A percentile compares a stretch with the other conserved stretches of the same genome.
Evolutionary conservation across 2,888 invertebrate species (phyloP).

Genomic region (Parascotia fuliginaria): DNA sequence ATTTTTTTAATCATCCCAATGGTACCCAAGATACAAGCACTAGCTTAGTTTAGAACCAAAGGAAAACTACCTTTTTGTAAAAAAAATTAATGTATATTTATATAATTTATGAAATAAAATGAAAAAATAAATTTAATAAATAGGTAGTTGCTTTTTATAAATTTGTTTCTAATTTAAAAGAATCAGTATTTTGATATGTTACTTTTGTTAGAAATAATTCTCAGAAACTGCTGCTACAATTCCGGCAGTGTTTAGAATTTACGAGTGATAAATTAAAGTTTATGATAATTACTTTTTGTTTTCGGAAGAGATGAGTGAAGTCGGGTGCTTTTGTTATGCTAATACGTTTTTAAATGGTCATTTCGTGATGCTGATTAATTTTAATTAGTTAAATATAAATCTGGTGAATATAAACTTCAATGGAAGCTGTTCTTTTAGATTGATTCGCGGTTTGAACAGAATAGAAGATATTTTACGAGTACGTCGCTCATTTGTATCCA

Average conservation of each 20-base stretch:
- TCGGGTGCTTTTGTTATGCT: slow-evolving; percentile 15
- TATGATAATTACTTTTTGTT: slow-evolving; percentile 14
- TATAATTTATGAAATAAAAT: too few species aligned
- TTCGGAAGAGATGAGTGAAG: slow-evolving; percentile 13
- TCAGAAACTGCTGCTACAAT: slow-evolving; percentile 23
- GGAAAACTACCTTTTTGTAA: too few species aligned
- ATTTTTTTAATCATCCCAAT: too few species aligned
- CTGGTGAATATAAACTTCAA: slow-evolving; percentile 5
- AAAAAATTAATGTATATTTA: too few species aligned
- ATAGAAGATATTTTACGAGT: too few species aligned
- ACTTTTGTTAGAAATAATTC: slow-evolving; percentile 23
- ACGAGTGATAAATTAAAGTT: slow-evolving; percentile 22
- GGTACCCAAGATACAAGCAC: too few species aligned
- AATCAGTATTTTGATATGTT: background rate
- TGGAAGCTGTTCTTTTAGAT: background rate
- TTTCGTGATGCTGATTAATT: slow-evolving; percentile 20
- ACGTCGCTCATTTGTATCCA: too few species aligned
- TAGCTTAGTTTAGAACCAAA: too few species aligned
- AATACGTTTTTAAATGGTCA: slow-evolving; percentile 20
- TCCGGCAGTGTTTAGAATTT: slow-evolving; percentile 25
- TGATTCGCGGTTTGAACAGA: background rate
- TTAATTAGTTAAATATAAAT: slow-evolving; percentile 14
- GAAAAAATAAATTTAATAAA: too few species aligned
- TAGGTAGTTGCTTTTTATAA: too few species aligned
- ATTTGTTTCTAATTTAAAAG: background rate